A percentile compares a stretch with the other conserved stretches of the same genome.
phyloP scores from a whole-genome alignment of 2,113 vertebrate species.

The Tursiops truncatus region DNA sequence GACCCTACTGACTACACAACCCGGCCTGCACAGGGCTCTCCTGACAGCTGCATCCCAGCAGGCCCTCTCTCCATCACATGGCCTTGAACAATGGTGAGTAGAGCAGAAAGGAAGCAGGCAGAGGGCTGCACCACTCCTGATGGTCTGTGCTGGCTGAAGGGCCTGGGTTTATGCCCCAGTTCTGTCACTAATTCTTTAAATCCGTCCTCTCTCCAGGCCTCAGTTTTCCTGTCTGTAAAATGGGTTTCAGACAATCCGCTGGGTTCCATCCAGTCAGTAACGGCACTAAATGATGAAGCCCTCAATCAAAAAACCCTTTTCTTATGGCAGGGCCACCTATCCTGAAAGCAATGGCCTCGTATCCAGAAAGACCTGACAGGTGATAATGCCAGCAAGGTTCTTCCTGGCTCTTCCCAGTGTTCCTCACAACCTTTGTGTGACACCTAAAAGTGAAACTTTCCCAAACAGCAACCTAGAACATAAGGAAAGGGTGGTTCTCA shows the following conservation, averaged over 20 bases:
- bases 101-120: background rate
- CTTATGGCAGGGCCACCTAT: background rate
- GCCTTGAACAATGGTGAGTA: fast-evolving
- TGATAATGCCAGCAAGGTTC: background rate
- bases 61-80: background rate
- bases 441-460: background rate
- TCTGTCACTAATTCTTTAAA: background rate
- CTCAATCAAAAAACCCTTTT: background rate
- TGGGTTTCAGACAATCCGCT: background rate
- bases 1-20: background rate
- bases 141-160: background rate
- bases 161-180: background rate
- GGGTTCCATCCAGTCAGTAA: background rate
- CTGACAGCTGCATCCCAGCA: background rate
- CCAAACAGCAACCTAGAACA: background rate
- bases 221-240: conserved; percentile 2
- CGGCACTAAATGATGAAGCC: background rate
- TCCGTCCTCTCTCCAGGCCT: background rate
- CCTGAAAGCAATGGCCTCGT: background rate
- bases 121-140: background rate
- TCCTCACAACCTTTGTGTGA: background rate
- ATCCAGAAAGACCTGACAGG: background rate
- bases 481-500: background rate
- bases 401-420: background rate
- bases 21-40: too few relatives aligned